Conservation (phyloP, 2,113 vertebrate genomes). For the Macquaria ambigua region DNA sequence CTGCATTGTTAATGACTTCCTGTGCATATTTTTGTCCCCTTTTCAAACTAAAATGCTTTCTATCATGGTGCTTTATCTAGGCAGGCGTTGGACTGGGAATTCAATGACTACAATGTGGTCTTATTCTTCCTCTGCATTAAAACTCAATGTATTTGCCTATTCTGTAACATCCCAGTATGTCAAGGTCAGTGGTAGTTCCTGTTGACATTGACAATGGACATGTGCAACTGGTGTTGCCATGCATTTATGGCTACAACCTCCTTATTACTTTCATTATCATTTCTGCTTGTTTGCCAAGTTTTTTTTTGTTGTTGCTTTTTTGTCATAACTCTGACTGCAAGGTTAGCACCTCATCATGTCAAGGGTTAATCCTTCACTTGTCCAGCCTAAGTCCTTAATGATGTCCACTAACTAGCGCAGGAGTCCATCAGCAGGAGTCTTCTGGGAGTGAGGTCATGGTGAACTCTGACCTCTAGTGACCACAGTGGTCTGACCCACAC, state of each 20-base stretch:
- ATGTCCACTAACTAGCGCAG: constrained; percentile 67
- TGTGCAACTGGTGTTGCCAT: constrained; percentile 3
- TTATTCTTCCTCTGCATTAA: constrained; percentile 33
- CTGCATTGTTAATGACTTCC: constrained; percentile 59
- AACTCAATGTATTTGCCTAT: constrained; percentile 10
- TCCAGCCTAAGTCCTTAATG: constrained; percentile 57
- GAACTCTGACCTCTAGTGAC: constrained; percentile 74
- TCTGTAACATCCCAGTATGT: not conserved
- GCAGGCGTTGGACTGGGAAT: constrained; percentile 29
- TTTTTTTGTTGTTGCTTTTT: not conserved
- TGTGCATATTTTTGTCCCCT: constrained; percentile 29
- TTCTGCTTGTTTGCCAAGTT: not conserved
- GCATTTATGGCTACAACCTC: constrained; percentile 8
- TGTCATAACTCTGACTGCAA: not conserved
- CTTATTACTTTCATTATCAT: constrained; percentile 6
- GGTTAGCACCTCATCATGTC: constrained; percentile 6
- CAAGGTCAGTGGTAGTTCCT: constrained; percentile 9
- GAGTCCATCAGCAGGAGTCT: constrained; percentile 69
- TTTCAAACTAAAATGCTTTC: constrained; percentile 44
- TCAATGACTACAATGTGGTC: constrained; percentile 8
- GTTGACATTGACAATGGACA: constrained; percentile 3
- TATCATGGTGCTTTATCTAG: constrained; percentile 35
- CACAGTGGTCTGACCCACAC: constrained; percentile 70
- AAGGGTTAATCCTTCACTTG: constrained; percentile 44
- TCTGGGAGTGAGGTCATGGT: constrained; percentile 77